Evolutionary conservation across 2,113 vertebrate species (phyloP).

Genomic region (Platycercus adscitus): DNA sequence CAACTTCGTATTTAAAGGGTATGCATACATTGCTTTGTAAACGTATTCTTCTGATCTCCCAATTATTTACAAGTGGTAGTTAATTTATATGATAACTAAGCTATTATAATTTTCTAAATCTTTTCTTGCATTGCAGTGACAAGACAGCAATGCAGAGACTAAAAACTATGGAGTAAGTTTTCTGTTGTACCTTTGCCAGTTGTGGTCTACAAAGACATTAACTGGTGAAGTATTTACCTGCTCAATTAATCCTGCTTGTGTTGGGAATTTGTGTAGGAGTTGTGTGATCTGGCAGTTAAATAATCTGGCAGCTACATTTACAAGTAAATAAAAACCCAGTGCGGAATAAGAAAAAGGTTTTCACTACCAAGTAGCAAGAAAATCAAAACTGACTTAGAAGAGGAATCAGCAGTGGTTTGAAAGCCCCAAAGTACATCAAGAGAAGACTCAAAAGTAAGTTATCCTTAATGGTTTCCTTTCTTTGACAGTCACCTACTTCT

Average conservation of each 20-base stretch:
- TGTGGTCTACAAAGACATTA: background rate
- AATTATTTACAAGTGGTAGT: background rate
- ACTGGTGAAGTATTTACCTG: background rate
- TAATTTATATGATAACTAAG: background rate
- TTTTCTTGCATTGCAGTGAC: background rate
- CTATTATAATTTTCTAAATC: background rate
- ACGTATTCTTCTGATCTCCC: background rate
- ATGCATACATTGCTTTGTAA: background rate
- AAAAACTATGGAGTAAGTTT: background rate
- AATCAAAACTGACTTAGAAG: background rate
- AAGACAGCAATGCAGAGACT: background rate
- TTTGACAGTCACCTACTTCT: background rate
- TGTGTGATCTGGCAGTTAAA: background rate
- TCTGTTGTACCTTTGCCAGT: background rate
- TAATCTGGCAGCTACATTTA: background rate
- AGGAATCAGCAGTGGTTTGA: background rate
- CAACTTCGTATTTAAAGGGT: background rate
- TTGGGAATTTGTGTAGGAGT: background rate
- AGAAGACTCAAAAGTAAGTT: background rate
- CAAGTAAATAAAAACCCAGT: background rate
- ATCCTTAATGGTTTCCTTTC: background rate
- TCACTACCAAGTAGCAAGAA: background rate
- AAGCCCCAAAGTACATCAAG: background rate
- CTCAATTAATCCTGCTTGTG: background rate
- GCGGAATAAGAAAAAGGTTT: background rate